These are phyloP conservation scores for Apolygus lucorum DNA, from an alignment of 1,140 invertebrate species.

Conservation along the genomic window DNA sequence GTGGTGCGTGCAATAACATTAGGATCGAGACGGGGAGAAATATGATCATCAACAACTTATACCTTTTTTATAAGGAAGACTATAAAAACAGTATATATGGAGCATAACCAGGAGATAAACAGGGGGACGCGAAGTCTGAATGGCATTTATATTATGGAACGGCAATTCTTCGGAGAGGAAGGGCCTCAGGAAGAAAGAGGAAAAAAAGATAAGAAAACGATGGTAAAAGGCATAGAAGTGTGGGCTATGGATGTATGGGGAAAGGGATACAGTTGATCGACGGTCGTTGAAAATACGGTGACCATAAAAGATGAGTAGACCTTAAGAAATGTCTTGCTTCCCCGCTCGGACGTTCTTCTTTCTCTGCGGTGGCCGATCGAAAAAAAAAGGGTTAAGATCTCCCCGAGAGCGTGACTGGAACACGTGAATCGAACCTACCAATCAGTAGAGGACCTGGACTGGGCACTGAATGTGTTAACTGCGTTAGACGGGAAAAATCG, in stretches of 20 bases:
- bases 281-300: neutral
- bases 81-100: neutral
- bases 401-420: too few relatives aligned
- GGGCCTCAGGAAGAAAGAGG: neutral
- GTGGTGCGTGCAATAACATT: too few relatives aligned
- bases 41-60: neutral
- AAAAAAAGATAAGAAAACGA: conserved; percentile 6
- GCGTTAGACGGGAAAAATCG: too few relatives aligned
- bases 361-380: too few relatives aligned
- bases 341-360: too few relatives aligned
- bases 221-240: too few relatives aligned
- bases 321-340: too few relatives aligned
- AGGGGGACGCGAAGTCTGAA: neutral
- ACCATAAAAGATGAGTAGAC: conserved; percentile 6
- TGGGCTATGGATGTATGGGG: neutral
- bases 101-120: conserved; percentile 6
- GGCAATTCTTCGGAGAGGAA: neutral
- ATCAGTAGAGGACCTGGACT: too few relatives aligned
- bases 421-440: too few relatives aligned
- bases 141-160: neutral
- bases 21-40: too few relatives aligned
- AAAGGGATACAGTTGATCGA: neutral
- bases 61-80: conserved; percentile 2
- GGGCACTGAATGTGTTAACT: too few relatives aligned
- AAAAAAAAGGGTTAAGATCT: too few relatives aligned